Base-by-base conservation (phyloP, 2,888 invertebrate species). In the Caradrina kadenii region DNA sequence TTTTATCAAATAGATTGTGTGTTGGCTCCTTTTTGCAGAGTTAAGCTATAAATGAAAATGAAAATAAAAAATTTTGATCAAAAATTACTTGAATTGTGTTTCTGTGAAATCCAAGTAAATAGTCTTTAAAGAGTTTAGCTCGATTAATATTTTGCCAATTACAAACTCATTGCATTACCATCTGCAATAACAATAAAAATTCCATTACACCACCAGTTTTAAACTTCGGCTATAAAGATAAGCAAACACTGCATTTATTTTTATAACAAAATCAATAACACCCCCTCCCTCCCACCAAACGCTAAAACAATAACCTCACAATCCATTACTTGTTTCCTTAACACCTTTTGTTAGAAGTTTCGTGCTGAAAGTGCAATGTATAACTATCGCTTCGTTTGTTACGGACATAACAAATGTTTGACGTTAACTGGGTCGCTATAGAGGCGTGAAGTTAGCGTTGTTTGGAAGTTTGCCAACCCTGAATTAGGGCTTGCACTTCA, bases 401-500 rank as follows among this genome's bases (percentile, higher is more conserved):
- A 65, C 73, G 55, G 52, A 74, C 76, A 73, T 73, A 76, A 75
- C 76, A 69, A 81, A 79, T 76, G 81, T 73, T 79, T 74, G 64
- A 69, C 73, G 73, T 73, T 70, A 82, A 81, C 75, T 84, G 73
- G 85, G 81, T 80, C 78, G 65, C 63, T 73, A 62, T 66, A 58
- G 65, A 56, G 77, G 60, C 68, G 58, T 49, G 66, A 83, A 83
- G 73, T 81, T 83, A 42, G 62, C 59, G 52, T 66, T 64, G 76
- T 81, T 86, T 90, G 90, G 91, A 83, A 67, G 64, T 17, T 22
- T 67, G 89, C 90, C 90, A 91, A 79, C 76, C 79, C 82, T 78
- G 77, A 90, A 91, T 90, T 90, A 89, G 90, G 86, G 82, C 89
- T 86, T 82, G 76, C 84, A 86, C 85, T 90, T 91, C 88, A 87